These are phyloP conservation scores for Pteruthius melanotis DNA, from an alignment of 2,113 vertebrate species.

Conservation along the genomic window DNA sequence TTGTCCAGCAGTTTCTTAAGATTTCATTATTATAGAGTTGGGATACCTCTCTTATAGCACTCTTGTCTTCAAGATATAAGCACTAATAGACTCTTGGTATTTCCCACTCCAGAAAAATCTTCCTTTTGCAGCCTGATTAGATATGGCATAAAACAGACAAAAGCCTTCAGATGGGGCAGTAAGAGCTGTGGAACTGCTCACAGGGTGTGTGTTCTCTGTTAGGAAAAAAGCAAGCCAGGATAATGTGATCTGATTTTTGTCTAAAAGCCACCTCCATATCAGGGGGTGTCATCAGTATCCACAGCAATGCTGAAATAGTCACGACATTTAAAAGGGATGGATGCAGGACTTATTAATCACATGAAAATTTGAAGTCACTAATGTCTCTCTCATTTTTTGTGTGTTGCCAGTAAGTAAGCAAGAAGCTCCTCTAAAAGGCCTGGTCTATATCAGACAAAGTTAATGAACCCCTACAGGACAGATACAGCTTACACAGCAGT, in stretches of 20 bases:
- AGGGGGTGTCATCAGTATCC: background rate
- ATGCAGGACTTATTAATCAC: background rate
- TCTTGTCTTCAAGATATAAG: background rate
- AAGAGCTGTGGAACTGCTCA: background rate
- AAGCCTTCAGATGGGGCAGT: background rate
- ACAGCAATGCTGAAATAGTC: background rate
- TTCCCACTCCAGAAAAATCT: background rate
- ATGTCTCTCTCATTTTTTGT: background rate
- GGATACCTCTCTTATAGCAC: background rate
- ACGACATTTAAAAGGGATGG: background rate
- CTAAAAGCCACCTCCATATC: background rate
- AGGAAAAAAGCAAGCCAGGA: background rate
- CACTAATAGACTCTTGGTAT: background rate
- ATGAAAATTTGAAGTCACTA: background rate
- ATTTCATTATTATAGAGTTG: background rate
- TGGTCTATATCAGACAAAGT: background rate
- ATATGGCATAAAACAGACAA: background rate
- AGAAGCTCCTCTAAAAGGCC: background rate
- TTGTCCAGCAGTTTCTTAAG: background rate
- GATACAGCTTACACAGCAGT: background rate
- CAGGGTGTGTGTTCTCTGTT: background rate
- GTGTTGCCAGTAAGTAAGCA: background rate
- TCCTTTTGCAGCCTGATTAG: background rate
- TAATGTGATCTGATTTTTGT: background rate
- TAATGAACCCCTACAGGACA: background rate